These are phyloP conservation scores for Bactericera cockerelli DNA, from an alignment of 1,140 invertebrate genomes.

Conservation along the genomic window DNA sequence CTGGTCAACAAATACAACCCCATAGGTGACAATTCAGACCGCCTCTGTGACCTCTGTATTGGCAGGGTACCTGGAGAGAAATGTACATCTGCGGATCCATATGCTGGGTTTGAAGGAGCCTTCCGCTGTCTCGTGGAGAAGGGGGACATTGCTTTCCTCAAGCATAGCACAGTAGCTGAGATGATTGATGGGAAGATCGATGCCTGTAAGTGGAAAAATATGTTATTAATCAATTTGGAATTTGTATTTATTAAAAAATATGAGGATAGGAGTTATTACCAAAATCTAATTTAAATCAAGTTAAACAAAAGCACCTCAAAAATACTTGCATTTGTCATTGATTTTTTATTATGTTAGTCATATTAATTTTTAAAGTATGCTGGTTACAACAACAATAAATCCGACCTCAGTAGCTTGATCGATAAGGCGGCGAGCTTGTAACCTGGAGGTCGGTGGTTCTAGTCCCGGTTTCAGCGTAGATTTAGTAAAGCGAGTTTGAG, in stretches of 20 bases:
- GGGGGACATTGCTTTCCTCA: constrained; percentile 84
- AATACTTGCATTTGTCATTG: no score
- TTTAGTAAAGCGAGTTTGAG: no score
- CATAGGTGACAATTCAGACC: constrained; percentile 67
- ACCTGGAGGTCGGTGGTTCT: no score
- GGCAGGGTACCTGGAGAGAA: constrained; percentile 56
- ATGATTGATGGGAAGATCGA: constrained; percentile 41
- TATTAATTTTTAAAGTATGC: no score
- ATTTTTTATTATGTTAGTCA: no score
- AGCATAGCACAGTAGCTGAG: constrained; percentile 67
- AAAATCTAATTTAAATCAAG: no score
- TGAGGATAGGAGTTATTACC: no score
- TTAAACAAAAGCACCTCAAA: no score
- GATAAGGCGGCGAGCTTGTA: no score
- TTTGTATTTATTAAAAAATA: neutral
- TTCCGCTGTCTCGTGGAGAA: constrained; percentile 70
- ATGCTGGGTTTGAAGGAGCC: constrained; percentile 78
- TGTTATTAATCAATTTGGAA: neutral
- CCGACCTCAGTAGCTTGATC: no score
- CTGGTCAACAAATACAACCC: constrained; percentile 87
- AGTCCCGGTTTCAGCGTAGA: no score
- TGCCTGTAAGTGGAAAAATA: constrained; percentile 33
- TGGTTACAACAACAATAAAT: no score
- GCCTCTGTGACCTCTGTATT: constrained; percentile 69
- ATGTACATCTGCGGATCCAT: constrained; percentile 77